Conservation (phyloP, 2,888 invertebrate genomes). For the Parnassius glacialis region DNA sequence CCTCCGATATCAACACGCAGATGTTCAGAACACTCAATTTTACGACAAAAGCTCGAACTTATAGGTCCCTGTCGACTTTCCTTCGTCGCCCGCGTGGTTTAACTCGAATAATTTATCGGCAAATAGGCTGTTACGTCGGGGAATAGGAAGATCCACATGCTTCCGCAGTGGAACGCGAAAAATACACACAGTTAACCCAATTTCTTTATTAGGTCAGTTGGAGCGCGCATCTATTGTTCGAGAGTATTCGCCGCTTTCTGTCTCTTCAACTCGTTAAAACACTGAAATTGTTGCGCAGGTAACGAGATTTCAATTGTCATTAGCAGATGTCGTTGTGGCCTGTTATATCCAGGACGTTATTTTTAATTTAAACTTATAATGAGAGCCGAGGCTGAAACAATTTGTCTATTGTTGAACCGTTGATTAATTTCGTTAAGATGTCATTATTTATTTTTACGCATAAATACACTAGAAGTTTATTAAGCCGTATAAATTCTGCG, state of each 20-base stretch:
- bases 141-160: constrained; percentile 43
- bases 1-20: constrained; percentile 42
- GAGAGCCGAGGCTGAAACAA: constrained; percentile 22
- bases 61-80: constrained; percentile 18
- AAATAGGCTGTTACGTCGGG: constrained; percentile 55
- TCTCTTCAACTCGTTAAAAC: constrained; percentile 35
- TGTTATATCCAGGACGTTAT: constrained; percentile 20
- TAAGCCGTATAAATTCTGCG: too few relatives aligned
- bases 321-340: constrained; percentile 22
- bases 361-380: constrained; percentile 27
- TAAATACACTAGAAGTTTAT: background rate
- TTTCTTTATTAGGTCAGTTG: constrained; percentile 39
- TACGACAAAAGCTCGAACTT: constrained; percentile 33
- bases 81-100: constrained; percentile 45
- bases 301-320: constrained; percentile 32
- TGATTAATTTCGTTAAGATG: constrained; percentile 26
- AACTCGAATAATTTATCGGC: constrained; percentile 59
- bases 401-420: constrained; percentile 24
- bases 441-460: constrained; percentile 15
- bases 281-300: constrained; percentile 33
- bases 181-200: constrained; percentile 62
- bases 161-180: constrained; percentile 41
- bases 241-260: constrained; percentile 30
- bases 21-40: constrained; percentile 38
- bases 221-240: constrained; percentile 33